Conservation (phyloP, 2,113 vertebrate species). For the Tachysurus fulvidraco region DNA sequence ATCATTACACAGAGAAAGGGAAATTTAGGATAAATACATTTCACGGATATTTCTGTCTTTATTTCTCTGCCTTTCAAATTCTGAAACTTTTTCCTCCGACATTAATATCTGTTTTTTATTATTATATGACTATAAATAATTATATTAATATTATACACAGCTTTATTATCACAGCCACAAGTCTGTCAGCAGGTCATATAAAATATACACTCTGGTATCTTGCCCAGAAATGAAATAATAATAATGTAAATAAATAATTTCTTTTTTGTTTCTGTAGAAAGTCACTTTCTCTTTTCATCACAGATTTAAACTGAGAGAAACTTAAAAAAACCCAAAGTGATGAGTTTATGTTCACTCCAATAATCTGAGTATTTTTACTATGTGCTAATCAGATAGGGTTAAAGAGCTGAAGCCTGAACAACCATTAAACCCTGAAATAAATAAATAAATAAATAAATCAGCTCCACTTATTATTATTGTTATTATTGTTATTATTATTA, state of each 20-base stretch:
- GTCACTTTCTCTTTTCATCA: background rate
- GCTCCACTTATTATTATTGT: no score
- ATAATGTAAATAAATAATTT: background rate
- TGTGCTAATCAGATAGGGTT: background rate
- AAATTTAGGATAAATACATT: constrained; percentile 15
- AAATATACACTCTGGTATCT: background rate
- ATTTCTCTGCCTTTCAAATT: background rate
- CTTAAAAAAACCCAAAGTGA: no score
- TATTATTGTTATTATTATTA: no score
- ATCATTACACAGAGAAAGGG: constrained; percentile 13
- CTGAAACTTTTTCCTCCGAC: background rate
- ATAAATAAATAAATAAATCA: background rate
- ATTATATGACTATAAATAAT: background rate
- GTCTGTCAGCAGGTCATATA: background rate
- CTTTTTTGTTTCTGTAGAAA: background rate
- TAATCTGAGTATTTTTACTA: background rate
- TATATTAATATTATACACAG: no score
- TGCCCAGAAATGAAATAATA: background rate
- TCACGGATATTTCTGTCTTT: background rate
- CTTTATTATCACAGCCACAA: background rate
- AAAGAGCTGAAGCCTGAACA: background rate
- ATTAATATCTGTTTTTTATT: background rate
- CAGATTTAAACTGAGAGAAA: no score
- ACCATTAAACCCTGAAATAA: background rate
- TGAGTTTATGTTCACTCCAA: background rate